Percentiles rank a stretch among this genome's conserved stretches.
These are phyloP conservation scores for Girardinus metallicus DNA, from an alignment of 2,797 vertebrate genomes.

Conservation along the genomic window DNA sequence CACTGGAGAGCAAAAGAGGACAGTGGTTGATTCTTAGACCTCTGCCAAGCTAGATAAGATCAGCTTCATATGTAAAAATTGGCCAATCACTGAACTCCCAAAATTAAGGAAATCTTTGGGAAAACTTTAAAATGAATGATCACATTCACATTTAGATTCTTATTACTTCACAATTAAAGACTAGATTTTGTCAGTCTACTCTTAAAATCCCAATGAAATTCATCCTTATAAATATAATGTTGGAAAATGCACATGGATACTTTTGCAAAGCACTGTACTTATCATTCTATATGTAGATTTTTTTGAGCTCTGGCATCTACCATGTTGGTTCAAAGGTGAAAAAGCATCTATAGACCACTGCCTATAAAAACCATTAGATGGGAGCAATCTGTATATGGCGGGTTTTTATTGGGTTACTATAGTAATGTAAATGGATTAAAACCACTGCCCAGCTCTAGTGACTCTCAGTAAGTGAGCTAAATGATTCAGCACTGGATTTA, in stretches of 20 bases:
- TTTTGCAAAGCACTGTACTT: not conserved
- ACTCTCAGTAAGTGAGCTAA: conserved; percentile 60
- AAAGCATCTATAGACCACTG: conserved; percentile 49
- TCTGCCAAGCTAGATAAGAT: too few species aligned
- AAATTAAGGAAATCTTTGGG: too few species aligned
- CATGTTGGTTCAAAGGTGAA: not conserved
- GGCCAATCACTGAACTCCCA: too few species aligned
- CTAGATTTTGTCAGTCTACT: not conserved
- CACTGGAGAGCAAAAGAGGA: too few species aligned
- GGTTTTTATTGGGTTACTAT: conserved; percentile 69
- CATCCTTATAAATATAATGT: not conserved
- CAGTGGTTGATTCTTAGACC: too few species aligned
- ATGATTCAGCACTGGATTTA: conserved; percentile 59
- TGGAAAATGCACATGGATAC: not conserved
- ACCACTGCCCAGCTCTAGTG: conserved; percentile 49
- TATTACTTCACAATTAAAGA: not conserved
- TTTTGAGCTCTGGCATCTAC: conserved; percentile 38
- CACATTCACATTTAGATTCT: not conserved
- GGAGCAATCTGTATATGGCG: conserved; percentile 32
- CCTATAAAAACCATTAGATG: conserved; percentile 53
- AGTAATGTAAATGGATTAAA: conserved; percentile 69
- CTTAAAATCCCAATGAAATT: not conserved
- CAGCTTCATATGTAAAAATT: too few species aligned
- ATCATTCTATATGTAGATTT: conserved; percentile 14
- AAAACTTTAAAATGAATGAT: too few species aligned